Percentiles rank a stretch among this genome's conserved stretches.
These are phyloP conservation scores for Oncorhynchus mykiss DNA, from an alignment of 2,113 vertebrate species.

Conservation along the genomic window DNA sequence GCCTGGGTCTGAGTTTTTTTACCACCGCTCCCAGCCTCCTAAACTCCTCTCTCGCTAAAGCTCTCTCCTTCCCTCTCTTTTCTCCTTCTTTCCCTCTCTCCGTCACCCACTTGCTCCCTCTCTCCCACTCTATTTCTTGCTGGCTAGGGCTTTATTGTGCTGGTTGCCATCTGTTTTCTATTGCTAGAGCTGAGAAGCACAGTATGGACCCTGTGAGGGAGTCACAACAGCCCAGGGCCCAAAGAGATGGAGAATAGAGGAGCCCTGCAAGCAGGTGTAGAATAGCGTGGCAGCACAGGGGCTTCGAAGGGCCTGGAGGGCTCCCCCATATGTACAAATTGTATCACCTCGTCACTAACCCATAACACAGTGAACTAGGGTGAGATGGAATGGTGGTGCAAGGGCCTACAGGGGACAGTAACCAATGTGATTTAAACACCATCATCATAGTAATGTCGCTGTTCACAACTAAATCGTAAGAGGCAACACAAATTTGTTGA, in stretches of 20 bases:
- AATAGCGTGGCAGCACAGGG: not conserved
- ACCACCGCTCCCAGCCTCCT: conserved; percentile 32
- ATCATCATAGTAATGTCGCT: no score
- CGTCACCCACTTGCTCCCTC: conserved; percentile 6
- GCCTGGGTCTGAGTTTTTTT: conserved; percentile 46
- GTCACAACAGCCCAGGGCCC: conserved; percentile 29
- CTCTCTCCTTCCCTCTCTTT: conserved; percentile 1
- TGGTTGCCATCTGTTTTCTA: conserved; percentile 57
- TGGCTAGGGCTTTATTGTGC: conserved; percentile 37
- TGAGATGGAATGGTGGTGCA: not conserved
- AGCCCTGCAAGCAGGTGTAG: not conserved
- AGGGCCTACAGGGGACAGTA: not conserved
- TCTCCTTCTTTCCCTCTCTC: not conserved
- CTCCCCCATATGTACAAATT: not conserved
- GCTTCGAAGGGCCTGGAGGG: not conserved
- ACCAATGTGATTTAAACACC: no score
- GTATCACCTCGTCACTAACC: not conserved
- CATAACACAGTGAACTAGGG: not conserved
- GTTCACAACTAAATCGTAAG: no score
- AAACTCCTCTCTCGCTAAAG: not conserved
- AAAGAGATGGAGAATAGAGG: not conserved
- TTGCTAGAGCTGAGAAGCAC: conserved; percentile 47
- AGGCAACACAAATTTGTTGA: no score
- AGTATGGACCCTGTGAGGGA: conserved; percentile 50
- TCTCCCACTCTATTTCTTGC: conserved; percentile 5